These are phyloP conservation scores for Hypselothyrea guttata DNA, from an alignment of 2,888 invertebrate genomes.

Conservation along the genomic window DNA sequence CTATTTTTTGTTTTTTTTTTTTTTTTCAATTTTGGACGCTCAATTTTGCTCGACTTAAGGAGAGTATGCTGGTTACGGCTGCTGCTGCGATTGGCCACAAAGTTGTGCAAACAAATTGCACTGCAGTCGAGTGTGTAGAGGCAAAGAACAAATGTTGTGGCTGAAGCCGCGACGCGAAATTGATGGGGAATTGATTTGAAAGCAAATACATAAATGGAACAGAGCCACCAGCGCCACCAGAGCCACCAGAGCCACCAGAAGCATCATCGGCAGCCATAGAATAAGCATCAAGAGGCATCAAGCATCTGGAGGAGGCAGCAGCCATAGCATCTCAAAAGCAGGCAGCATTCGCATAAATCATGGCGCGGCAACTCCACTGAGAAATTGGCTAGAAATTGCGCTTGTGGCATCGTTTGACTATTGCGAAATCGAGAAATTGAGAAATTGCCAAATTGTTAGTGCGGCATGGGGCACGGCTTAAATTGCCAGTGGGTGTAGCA, in stretches of 20 bases:
- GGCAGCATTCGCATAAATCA: slow-evolving; percentile 67
- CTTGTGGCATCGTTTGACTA: slow-evolving; percentile 26
- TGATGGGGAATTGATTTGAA: slow-evolving; percentile 76
- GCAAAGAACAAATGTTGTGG: slow-evolving; percentile 63
- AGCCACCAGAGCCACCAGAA: not conserved
- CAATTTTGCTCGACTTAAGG: slow-evolving; percentile 33
- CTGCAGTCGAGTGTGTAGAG: slow-evolving; percentile 31
- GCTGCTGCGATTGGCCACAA: slow-evolving; percentile 27
- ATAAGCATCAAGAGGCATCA: too few relatives aligned
- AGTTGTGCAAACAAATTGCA: slow-evolving; percentile 72
- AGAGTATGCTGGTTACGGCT: too few relatives aligned
- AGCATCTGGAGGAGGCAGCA: too few relatives aligned
- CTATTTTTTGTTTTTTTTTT: slow-evolving; percentile 19
- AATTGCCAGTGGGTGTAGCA: not conserved
- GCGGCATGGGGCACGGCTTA: not conserved
- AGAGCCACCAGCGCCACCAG: slow-evolving; percentile 9
- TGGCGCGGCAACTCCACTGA: slow-evolving; percentile 48
- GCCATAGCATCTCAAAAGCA: too few relatives aligned
- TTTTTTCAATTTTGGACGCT: slow-evolving; percentile 50
- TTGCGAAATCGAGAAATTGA: slow-evolving; percentile 51
- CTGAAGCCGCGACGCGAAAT: slow-evolving; percentile 61
- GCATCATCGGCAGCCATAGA: slow-evolving; percentile 38
- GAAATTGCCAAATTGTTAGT: slow-evolving; percentile 39
- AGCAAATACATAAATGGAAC: slow-evolving; percentile 77
- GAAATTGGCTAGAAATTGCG: slow-evolving; percentile 66